A percentile compares a stretch with the other conserved stretches of the same genome.
phyloP scores from a whole-genome alignment of 2,888 invertebrate species.

The Periphyllus acericola region DNA sequence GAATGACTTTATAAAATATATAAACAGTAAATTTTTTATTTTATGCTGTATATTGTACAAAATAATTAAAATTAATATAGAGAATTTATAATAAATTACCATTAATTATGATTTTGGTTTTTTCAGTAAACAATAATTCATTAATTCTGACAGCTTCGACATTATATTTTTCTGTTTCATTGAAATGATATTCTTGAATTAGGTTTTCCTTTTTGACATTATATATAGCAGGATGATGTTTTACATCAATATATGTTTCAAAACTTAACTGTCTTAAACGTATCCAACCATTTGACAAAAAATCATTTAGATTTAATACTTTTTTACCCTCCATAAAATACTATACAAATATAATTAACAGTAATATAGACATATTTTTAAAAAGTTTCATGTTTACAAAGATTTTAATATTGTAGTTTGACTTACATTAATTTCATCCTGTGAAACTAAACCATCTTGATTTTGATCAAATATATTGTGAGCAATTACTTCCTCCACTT shows the following conservation, averaged over 20 bases:
- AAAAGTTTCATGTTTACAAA: not conserved
- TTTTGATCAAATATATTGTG: slow-evolving; percentile 87
- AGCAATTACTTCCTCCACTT: slow-evolving; percentile 76
- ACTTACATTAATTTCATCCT: slow-evolving; percentile 80
- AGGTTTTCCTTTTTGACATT: not conserved
- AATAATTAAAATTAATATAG: not conserved
- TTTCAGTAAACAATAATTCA: slow-evolving; percentile 23
- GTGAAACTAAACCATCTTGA: slow-evolving; percentile 85
- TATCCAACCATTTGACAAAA: slow-evolving; percentile 14
- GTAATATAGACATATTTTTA: not conserved
- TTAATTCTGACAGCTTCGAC: not conserved
- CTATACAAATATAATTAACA: slow-evolving; percentile 16
- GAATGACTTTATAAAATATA: not conserved
- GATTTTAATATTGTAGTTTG: slow-evolving; percentile 1
- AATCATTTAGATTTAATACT: not conserved
- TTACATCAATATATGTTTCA: not conserved
- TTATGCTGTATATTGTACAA: not conserved
- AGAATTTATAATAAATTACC: slow-evolving; percentile 8
- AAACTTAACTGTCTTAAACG: slow-evolving; percentile 16
- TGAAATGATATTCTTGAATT: slow-evolving; percentile 19
- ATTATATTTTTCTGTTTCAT: slow-evolving; percentile 10
- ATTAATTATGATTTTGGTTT: slow-evolving; percentile 25
- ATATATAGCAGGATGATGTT: not conserved
- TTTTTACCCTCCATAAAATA: slow-evolving; percentile 43
- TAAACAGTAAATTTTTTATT: not conserved